These are phyloP conservation scores for Gobio occitaniae DNA, from an alignment of 2,797 vertebrate species.

Conservation along the genomic window DNA sequence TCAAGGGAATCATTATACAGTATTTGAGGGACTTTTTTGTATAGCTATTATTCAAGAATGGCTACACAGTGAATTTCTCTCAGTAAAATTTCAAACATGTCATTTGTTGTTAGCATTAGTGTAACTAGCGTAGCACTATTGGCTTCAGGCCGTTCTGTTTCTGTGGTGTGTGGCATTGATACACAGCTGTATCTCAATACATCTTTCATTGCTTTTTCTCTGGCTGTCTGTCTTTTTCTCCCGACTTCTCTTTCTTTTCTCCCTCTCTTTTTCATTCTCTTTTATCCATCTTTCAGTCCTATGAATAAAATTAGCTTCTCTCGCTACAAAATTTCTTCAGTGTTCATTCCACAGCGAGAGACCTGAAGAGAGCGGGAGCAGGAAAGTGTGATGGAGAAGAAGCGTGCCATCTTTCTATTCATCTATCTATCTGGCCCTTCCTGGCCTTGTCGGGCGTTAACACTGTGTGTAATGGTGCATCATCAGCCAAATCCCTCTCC, in stretches of 20 bases:
- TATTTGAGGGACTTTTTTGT: not conserved
- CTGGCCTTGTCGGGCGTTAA: conserved; percentile 23
- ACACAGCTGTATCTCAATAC: not conserved
- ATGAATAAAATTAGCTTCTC: conserved; percentile 47
- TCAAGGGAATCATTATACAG: not conserved
- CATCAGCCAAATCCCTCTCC: conserved; percentile 57
- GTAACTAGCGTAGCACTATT: conserved; percentile 7
- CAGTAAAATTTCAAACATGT: not conserved
- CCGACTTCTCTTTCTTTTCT: not conserved
- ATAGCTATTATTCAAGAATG: not conserved
- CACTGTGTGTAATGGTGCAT: conserved; percentile 45
- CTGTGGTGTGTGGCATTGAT: not conserved
- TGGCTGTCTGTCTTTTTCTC: not conserved
- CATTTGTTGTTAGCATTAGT: conserved; percentile 28
- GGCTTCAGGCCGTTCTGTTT: conserved; percentile 12
- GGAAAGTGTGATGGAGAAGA: conserved; percentile 35
- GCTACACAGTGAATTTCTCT: not conserved
- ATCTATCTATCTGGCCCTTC: conserved; percentile 35
- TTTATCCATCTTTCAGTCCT: conserved; percentile 21
- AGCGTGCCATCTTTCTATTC: conserved; percentile 33
- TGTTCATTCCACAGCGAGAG: conserved; percentile 24
- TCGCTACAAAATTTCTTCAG: conserved; percentile 6
- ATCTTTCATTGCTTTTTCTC: conserved; percentile 23
- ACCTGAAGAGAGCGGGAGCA: conserved; percentile 2
- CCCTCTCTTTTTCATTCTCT: not conserved